phyloP scores from a whole-genome alignment of 2,888 invertebrate species.

The Drosophila atripex region DNA sequence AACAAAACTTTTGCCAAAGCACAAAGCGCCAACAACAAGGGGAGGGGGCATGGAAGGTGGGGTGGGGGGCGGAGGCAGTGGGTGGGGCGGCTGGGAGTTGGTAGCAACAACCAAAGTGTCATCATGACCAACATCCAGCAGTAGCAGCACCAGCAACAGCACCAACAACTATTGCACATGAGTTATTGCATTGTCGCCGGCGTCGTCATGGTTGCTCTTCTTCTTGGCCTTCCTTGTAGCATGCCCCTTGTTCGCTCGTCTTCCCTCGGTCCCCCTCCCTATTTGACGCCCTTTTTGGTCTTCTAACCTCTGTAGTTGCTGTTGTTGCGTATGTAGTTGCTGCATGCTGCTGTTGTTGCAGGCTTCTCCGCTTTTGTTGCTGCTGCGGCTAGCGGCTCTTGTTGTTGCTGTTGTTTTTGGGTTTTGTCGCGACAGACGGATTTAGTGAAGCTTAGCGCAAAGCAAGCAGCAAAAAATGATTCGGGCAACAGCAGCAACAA shows the following conservation, averaged over 20 bases:
- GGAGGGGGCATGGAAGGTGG: not conserved
- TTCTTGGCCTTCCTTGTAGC: slow-evolving; percentile 10
- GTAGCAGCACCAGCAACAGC: slow-evolving; percentile 18
- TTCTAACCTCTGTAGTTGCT: slow-evolving; percentile 21
- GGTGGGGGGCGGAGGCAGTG: not conserved
- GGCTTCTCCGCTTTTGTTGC: slow-evolving; percentile 15
- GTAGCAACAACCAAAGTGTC: slow-evolving; percentile 50
- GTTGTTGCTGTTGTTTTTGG: slow-evolving; percentile 37
- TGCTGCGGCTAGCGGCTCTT: slow-evolving; percentile 48
- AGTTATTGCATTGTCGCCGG: slow-evolving; percentile 69
- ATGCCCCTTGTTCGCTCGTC: not conserved
- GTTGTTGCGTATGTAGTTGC: slow-evolving; percentile 6
- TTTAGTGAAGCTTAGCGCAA: slow-evolving; percentile 70
- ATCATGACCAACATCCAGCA: slow-evolving; percentile 49
- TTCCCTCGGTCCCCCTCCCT: not conserved
- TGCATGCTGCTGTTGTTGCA: slow-evolving; percentile 10
- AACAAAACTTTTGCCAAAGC: slow-evolving; percentile 70
- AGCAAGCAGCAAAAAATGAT: slow-evolving; percentile 41
- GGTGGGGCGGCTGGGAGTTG: slow-evolving; percentile 16
- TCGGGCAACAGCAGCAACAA: slow-evolving; percentile 13
- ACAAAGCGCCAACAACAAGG: slow-evolving; percentile 29
- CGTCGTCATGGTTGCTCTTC: slow-evolving; percentile 38
- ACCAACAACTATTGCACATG: slow-evolving; percentile 56
- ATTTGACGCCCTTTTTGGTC: slow-evolving; percentile 17
- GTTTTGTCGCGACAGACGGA: slow-evolving; percentile 66